Percentiles rank a stretch among this genome's conserved stretches.
Conservation (phyloP, 2,888 invertebrate genomes). For the Nineta flava region DNA sequence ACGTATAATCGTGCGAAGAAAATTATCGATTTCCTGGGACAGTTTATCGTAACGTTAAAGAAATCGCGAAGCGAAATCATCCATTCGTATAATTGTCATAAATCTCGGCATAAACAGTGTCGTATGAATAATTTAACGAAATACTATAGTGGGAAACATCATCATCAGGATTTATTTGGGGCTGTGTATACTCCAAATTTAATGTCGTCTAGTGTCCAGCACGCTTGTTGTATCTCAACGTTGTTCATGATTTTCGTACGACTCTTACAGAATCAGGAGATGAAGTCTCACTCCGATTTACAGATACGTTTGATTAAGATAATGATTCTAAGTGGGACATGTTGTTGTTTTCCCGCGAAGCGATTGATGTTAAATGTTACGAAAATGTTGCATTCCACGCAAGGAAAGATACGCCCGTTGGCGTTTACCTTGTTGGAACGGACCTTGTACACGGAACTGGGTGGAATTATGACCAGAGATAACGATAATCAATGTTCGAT, state of each 20-base stretch:
- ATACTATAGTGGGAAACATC: conserved; percentile 30
- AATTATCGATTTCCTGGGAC: conserved; percentile 38
- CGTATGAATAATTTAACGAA: conserved; percentile 22
- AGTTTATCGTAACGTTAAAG: conserved; percentile 38
- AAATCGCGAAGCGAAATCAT: conserved; percentile 37
- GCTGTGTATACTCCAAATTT: conserved; percentile 24
- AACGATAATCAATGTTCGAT: conserved; percentile 32
- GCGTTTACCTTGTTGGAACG: conserved; percentile 39
- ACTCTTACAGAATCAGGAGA: conserved; percentile 30
- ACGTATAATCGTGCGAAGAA: conserved; percentile 31
- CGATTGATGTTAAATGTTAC: conserved; percentile 33
- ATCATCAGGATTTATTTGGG: conserved; percentile 42
- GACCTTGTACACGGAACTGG: conserved; percentile 41
- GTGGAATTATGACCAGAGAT: conserved; percentile 25
- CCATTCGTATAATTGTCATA: conserved; percentile 35
- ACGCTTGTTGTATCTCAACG: conserved; percentile 38
- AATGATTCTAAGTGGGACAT: conserved; percentile 39
- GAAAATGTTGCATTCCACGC: conserved; percentile 30
- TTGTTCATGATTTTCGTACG: conserved; percentile 36
- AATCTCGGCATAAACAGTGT: conserved; percentile 35
- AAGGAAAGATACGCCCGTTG: conserved; percentile 23
- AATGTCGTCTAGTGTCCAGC: conserved; percentile 25
- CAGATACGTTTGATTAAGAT: conserved; percentile 34
- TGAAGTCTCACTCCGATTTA: conserved; percentile 26
- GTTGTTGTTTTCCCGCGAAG: conserved; percentile 44